Percentiles rank a stretch among this genome's conserved stretches.
phyloP scores from a whole-genome alignment of 2,888 invertebrate genomes.

The Cosmia pyralina region DNA sequence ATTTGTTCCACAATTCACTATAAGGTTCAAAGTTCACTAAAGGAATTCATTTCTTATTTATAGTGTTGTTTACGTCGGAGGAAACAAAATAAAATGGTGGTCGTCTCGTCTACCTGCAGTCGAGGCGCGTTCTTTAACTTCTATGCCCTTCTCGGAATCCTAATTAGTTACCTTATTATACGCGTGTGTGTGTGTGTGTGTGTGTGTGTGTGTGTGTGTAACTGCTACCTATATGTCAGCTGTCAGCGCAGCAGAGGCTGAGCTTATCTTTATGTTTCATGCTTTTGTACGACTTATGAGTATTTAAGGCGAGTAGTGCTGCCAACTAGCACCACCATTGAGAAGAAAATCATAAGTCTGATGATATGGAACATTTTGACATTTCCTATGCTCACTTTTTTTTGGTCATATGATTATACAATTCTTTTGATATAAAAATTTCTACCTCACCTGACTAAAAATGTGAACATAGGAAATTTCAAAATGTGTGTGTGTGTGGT shows the following conservation, averaged over 20 bases:
- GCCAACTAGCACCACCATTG: too few relatives aligned
- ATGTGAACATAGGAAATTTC: too few relatives aligned
- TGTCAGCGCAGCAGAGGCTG: background rate
- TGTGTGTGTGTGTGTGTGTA: too few relatives aligned
- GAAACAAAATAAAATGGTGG: conserved; percentile 39
- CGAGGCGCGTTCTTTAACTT: conserved; percentile 25
- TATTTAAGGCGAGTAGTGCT: too few relatives aligned
- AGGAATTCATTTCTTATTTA: conserved; percentile 46
- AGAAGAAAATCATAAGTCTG: too few relatives aligned
- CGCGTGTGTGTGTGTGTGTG: too few relatives aligned
- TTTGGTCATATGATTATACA: too few relatives aligned
- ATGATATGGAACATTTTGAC: too few relatives aligned
- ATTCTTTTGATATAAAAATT: too few relatives aligned
- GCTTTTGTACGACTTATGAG: background rate
- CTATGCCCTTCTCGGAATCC: conserved; percentile 55
- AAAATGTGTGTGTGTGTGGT: too few relatives aligned
- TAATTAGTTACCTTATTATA: conserved; percentile 36
- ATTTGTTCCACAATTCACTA: conserved; percentile 17
- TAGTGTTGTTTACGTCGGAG: conserved; percentile 31
- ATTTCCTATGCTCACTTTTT: too few relatives aligned
- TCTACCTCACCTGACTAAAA: too few relatives aligned
- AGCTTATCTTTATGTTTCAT: background rate
- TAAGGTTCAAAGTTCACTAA: conserved; percentile 33
- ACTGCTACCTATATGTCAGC: background rate
- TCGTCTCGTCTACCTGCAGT: conserved; percentile 52